phyloP scores from a whole-genome alignment of 35 echinoderm and acorn worm genomes.

The Apostichopus parvimensis region DNA sequence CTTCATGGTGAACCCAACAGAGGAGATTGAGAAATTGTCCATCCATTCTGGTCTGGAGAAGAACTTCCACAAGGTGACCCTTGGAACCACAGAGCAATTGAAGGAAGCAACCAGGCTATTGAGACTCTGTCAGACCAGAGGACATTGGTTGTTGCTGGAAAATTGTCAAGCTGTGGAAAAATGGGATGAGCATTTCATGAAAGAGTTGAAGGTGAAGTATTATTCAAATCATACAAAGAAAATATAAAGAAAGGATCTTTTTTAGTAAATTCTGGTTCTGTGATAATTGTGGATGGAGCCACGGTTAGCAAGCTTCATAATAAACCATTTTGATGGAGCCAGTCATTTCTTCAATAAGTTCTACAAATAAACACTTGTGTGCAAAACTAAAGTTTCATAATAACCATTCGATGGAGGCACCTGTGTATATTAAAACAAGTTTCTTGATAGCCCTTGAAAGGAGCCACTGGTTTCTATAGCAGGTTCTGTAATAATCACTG shows the following conservation, averaged over 20 bases:
- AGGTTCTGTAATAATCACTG: no score
- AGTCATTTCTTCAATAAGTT: no score
- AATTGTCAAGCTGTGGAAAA: constrained; percentile 76
- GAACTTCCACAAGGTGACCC: constrained; percentile 59
- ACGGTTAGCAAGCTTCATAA: no score
- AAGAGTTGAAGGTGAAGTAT: constrained; percentile 56
- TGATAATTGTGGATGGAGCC: no score
- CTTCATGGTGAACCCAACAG: constrained; percentile 29
- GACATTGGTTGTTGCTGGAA: constrained; percentile 83
- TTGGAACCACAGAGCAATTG: constrained; percentile 74
- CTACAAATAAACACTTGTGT: no score
- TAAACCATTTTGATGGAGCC: no score
- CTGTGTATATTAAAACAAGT: no score
- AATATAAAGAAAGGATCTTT: background rate
- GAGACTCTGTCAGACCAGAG: constrained; percentile 58
- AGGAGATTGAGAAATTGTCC: constrained; percentile 30
- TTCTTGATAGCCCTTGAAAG: no score
- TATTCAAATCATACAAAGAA: no score
- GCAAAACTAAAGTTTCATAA: no score
- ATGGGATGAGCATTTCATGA: constrained; percentile 62
- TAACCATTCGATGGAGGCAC: no score
- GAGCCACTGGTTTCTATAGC: no score
- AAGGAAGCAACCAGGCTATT: constrained; percentile 48
- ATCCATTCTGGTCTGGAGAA: constrained; percentile 27
- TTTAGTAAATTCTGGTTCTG: background rate